Evolutionary conservation across 2,888 invertebrate genomes (phyloP), one percentile per base, ranked within the genome.

Genomic region (Microctonus brassicae): DNA sequence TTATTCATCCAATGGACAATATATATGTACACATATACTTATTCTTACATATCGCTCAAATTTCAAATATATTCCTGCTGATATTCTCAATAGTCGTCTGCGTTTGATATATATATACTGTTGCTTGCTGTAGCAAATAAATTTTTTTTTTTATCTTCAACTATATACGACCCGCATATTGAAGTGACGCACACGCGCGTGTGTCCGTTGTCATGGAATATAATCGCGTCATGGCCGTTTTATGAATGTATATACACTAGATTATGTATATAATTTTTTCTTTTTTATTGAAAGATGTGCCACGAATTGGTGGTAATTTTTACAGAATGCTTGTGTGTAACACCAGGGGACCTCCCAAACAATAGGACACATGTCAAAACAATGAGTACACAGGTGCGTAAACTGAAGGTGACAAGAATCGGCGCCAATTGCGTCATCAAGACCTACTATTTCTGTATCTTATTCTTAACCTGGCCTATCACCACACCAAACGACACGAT

Each of bases 331-430:
- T 39, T 34, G 24, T 55, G 62, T 64, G 57, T 70, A 22, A 47
- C 20, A 65, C 33, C 52, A 60, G 72, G 71, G 74, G 76, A 75
- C 75, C 73, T 67, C 75, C 75, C 58, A 55, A 62, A 84, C 86
- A 85, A 84, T 84, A 78, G 81, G 81, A 86, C 86, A 86, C 83
- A 84, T 86, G 86, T 84, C 84, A 84, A 86, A 86, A 86, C 86
- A 86, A 86, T 85, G 81, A 82, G 81, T 79, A 81, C 82, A 84
- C 86, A 86, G 86, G 86, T 86, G 79, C 77, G 74, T 70, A 80
- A 81, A 58, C 47, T 67, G 70, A 69, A 70, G 72, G 70, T 73
- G 69, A 72, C 72, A 70, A 63, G 71, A 77, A 78, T 75, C 70
- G 72, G 73, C 75, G 74, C 76, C 73, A 75, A 76, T 79, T 77